Evolutionary conservation across 2,113 vertebrate genomes (phyloP).

Genomic region (Cathartes aura): DNA sequence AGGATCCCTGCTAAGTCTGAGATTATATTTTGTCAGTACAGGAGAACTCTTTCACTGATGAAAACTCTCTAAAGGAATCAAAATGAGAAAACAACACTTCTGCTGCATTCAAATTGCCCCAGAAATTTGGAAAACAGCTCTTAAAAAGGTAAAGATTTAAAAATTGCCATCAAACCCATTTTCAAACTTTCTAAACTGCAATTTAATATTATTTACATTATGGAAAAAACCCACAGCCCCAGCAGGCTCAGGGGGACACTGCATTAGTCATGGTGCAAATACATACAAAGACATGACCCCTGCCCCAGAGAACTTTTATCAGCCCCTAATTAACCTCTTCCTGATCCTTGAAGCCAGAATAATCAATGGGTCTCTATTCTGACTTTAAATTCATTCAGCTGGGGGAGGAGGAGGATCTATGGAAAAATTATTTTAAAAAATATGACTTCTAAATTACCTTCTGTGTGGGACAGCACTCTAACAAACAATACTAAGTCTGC

Average conservation of each 20-base stretch:
- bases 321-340: constrained; percentile 20
- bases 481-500: constrained; percentile 2
- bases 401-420: not conserved
- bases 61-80: not conserved
- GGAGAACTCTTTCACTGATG: not conserved
- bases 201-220: constrained; percentile 3
- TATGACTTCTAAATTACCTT: constrained; percentile 16
- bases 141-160: not conserved
- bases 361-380: constrained; percentile 17
- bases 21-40: not conserved
- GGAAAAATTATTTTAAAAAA: not conserved
- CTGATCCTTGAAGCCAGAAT: not conserved
- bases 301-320: constrained; percentile 44
- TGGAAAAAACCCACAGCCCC: not conserved
- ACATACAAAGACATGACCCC: not conserved
- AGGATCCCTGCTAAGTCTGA: not conserved
- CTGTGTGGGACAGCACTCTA: not conserved
- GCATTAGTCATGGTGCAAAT: constrained; percentile 23
- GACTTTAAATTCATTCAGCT: constrained; percentile 11
- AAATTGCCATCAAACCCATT: not conserved
- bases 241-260: not conserved
- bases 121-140: not conserved
- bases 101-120: not conserved
- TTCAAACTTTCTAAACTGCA: not conserved
- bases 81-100: not conserved